Evolutionary conservation across 2,113 vertebrate species (phyloP).

Genomic region (Elanus axillaris): DNA sequence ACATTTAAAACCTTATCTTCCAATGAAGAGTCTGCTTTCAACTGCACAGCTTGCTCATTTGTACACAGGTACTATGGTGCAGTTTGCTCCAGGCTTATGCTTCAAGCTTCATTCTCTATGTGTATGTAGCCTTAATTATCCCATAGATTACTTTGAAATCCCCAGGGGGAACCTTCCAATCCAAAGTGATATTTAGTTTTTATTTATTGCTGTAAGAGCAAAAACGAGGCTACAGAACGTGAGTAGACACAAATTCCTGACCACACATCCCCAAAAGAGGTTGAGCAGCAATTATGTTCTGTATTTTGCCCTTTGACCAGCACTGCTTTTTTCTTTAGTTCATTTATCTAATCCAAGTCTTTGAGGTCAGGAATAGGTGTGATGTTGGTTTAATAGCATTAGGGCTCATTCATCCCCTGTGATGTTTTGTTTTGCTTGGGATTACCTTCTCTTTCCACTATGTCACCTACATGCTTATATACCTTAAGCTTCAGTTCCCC

Average conservation of each 20-base stretch:
- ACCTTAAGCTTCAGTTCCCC: background rate
- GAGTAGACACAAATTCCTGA: background rate
- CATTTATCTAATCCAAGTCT: background rate
- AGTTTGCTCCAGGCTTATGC: background rate
- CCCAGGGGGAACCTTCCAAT: background rate
- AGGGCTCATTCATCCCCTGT: background rate
- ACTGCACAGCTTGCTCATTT: background rate
- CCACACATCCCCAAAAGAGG: background rate
- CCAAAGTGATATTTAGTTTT: background rate
- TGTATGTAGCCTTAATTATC: slow-evolving; percentile 5
- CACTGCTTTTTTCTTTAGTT: background rate
- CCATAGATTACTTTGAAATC: slow-evolving; percentile 7
- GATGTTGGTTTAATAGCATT: background rate
- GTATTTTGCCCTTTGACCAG: background rate
- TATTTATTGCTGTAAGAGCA: slow-evolving; percentile 38
- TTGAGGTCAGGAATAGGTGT: background rate
- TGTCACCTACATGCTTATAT: background rate
- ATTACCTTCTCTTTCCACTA: background rate
- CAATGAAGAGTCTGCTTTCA: background rate
- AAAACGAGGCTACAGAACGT: background rate
- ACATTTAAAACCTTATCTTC: background rate
- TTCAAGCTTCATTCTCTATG: background rate
- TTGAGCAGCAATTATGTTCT: background rate
- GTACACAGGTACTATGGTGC: background rate
- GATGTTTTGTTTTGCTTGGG: background rate